Evolutionary conservation across 2,113 vertebrate genomes (phyloP).

Genomic region (Chaenocephalus aceratus): DNA sequence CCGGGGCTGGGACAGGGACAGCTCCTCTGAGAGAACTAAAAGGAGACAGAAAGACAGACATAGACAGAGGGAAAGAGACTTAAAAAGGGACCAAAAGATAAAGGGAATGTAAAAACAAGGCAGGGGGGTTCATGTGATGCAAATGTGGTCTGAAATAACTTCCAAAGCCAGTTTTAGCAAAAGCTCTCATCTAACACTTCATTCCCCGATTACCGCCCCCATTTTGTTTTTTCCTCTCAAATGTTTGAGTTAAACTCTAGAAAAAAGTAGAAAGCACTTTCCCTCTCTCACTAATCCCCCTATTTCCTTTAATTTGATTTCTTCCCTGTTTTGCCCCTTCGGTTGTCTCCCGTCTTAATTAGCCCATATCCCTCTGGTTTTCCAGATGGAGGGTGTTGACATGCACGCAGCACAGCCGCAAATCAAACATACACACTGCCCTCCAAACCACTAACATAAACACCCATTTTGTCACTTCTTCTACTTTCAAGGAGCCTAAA

Average conservation of each 20-base stretch:
- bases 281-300: constrained; percentile 67
- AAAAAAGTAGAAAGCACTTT: constrained; percentile 65
- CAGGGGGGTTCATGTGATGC: constrained; percentile 26
- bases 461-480: constrained; percentile 16
- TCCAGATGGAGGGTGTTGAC: constrained; percentile 72
- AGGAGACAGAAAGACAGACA: constrained; percentile 48
- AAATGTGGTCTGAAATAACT: constrained; percentile 51
- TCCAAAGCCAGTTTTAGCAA: constrained; percentile 25
- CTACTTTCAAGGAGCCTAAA: constrained; percentile 32
- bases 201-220: not conserved
- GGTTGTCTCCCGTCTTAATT: constrained; percentile 78
- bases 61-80: constrained; percentile 22
- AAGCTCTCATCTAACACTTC: constrained; percentile 20
- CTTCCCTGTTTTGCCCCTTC: constrained; percentile 66
- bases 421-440: constrained; percentile 61
- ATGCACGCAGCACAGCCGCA: constrained; percentile 63
- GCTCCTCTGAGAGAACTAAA: constrained; percentile 53
- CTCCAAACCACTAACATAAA: constrained; percentile 29
- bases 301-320: constrained; percentile 75
- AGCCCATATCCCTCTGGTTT: constrained; percentile 75
- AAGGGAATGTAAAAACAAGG: constrained; percentile 39
- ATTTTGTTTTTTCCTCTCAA: constrained; percentile 49
- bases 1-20: constrained; percentile 55
- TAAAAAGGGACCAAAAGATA: constrained; percentile 22
- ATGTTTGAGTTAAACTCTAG: constrained; percentile 53